Conservation (phyloP, 2,113 vertebrate genomes). For the Falcunculus frontatus region DNA sequence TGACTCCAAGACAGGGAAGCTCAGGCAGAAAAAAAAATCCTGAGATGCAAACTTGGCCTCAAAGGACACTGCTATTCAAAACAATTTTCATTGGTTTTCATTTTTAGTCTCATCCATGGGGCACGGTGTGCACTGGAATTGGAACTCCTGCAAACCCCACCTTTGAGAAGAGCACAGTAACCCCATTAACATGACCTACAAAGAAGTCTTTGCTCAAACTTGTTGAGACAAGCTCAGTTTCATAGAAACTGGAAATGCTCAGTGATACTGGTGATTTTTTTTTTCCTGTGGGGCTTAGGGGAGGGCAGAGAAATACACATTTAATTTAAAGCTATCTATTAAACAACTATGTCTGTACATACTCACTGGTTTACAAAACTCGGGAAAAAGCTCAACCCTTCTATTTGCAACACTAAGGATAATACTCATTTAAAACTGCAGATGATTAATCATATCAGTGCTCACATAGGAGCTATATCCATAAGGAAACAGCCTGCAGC, state of each 20-base stretch:
- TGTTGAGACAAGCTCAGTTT: background rate
- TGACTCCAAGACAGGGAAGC: background rate
- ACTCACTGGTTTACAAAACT: conserved; percentile 38
- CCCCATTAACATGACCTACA: background rate
- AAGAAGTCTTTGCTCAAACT: background rate
- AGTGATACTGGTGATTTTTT: conserved; percentile 24
- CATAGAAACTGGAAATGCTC: conserved; percentile 13
- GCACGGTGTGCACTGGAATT: background rate
- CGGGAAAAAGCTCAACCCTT: conserved; percentile 2
- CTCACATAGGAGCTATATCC: conserved; percentile 39
- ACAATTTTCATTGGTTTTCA: background rate
- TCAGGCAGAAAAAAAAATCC: background rate
- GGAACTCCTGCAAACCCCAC: background rate
- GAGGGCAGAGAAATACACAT: background rate
- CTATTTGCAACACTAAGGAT: conserved; percentile 49
- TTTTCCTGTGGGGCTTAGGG: background rate
- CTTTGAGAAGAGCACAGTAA: background rate
- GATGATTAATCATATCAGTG: conserved; percentile 40
- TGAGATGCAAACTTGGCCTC: background rate
- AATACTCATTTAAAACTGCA: conserved; percentile 41
- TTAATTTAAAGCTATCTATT: conserved; percentile 35
- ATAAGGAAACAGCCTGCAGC: conserved; percentile 42
- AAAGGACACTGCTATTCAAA: conserved; percentile 11
- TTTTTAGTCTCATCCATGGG: background rate
- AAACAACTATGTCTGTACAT: conserved; percentile 26